These are phyloP conservation scores for Tragelaphus buxtoni DNA, from an alignment of 2,113 vertebrate genomes.

Conservation along the genomic window DNA sequence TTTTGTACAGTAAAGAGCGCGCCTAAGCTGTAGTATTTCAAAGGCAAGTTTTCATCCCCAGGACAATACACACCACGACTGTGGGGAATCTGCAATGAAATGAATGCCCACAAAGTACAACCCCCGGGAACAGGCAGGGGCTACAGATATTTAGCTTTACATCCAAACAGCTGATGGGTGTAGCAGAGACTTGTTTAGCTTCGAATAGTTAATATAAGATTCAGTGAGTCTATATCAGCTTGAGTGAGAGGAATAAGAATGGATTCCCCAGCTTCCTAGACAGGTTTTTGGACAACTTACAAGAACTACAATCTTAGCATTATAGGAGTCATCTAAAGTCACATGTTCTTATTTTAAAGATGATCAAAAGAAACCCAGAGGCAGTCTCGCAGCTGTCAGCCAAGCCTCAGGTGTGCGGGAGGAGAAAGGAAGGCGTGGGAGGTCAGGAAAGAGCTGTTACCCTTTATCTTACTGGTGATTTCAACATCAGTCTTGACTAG, in stretches of 20 bases:
- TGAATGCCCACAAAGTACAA: background rate
- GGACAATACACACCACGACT: background rate
- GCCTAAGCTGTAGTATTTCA: background rate
- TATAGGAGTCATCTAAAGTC: background rate
- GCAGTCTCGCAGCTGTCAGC: background rate
- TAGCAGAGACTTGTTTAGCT: background rate
- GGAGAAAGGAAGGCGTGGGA: background rate
- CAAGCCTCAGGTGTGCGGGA: background rate
- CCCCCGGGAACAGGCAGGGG: background rate
- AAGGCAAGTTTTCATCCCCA: slow-evolving; percentile 44
- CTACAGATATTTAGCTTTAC: background rate
- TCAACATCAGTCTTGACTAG: background rate
- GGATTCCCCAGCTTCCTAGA: background rate
- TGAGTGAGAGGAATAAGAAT: background rate
- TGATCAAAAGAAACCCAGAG: background rate
- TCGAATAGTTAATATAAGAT: background rate
- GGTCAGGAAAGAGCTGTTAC: background rate
- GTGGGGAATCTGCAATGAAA: background rate
- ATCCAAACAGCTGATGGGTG: background rate
- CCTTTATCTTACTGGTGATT: background rate
- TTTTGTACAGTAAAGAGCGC: background rate
- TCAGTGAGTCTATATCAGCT: background rate
- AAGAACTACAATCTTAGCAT: background rate
- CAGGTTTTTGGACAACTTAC: background rate
- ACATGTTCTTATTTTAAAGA: background rate